Evolutionary conservation across 2,113 vertebrate species (phyloP), one percentile per base, ranked within the genome.

Genomic region (Blennius ocellaris): DNA sequence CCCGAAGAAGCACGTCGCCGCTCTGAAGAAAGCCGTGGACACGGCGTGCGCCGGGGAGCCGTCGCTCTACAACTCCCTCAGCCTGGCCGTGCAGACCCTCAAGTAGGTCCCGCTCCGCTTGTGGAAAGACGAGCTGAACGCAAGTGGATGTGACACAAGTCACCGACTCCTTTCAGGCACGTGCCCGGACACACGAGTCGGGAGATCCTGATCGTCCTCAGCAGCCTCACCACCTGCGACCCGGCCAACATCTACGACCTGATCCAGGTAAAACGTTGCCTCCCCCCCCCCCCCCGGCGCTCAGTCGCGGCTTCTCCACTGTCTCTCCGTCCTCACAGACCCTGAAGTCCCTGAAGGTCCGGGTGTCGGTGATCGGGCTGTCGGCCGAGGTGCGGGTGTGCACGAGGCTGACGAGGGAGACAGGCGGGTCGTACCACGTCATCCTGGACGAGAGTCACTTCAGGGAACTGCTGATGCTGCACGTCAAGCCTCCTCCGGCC

Each of bases 381-480:
- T 97, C 97, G 43, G 98, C 98, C 6, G 98, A 99, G 86, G 97
- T 99, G 81, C 95, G 96, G 12, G 96, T 99, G 61, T 99, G 98
- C 61, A 97, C 98, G 9, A 92, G 97, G 6, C 90, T 99, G 82
- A 96, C 97, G 67, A 92, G 90, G 78, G 97, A 99, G 88, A 99
- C 98, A 12, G 96, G 97, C 39, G 98, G 98, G 36, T 93, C 91
- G 0, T 99, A 99, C 87, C 95, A 96, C 0, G 95, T 99, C 44
- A 99, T 99, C 90, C 93, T 99, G 92, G 98, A 99, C 67, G 98
- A 99, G 94, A 93, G 93, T 65, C 97, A 99, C 91, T 99, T 96
- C 71, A 98, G 94, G 77, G 97, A 99, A 15, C 88, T 99, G 61
- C 89, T 99, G 54, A 95, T 94, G 85, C 93, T 95, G 73, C 97